phyloP scores from a whole-genome alignment of 2,113 vertebrate genomes.

The Pithys albifrons region DNA sequence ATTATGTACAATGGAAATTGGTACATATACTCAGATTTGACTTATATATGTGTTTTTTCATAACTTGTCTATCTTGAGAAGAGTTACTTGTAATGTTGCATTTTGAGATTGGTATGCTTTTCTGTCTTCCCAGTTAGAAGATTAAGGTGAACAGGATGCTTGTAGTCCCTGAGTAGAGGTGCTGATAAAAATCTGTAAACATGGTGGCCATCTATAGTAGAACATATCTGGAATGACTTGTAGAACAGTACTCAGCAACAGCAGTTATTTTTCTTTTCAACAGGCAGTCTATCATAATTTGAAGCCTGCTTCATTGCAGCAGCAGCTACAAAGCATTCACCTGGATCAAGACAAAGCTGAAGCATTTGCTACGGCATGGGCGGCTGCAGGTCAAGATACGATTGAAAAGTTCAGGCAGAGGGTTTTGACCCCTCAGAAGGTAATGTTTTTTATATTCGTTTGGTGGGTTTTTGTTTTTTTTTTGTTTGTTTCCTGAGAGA shows the following conservation, averaged over 20 bases:
- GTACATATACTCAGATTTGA: background rate
- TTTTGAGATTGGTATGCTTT: background rate
- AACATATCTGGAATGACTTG: background rate
- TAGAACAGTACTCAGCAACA: background rate
- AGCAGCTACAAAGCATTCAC: constrained; percentile 86
- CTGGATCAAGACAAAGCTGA: constrained; percentile 85
- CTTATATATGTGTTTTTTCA: background rate
- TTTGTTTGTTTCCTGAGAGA: background rate
- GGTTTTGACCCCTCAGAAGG: constrained; percentile 90
- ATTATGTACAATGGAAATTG: background rate
- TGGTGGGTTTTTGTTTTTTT: background rate
- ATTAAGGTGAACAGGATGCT: background rate
- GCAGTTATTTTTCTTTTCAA: background rate
- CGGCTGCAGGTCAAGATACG: constrained; percentile 82
- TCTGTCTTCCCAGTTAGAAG: background rate
- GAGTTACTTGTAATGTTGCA: background rate
- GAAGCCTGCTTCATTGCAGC: constrained; percentile 85
- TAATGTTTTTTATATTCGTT: constrained; percentile 36
- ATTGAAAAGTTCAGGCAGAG: constrained; percentile 89
- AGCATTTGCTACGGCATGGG: constrained; percentile 85
- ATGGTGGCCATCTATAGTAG: background rate
- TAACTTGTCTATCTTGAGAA: background rate
- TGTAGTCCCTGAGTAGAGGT: background rate
- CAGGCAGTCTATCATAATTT: constrained; percentile 92
- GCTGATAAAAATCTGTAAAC: background rate